Base-by-base conservation (phyloP, 2,113 vertebrate species). In the Nematolebias whitei region DNA sequence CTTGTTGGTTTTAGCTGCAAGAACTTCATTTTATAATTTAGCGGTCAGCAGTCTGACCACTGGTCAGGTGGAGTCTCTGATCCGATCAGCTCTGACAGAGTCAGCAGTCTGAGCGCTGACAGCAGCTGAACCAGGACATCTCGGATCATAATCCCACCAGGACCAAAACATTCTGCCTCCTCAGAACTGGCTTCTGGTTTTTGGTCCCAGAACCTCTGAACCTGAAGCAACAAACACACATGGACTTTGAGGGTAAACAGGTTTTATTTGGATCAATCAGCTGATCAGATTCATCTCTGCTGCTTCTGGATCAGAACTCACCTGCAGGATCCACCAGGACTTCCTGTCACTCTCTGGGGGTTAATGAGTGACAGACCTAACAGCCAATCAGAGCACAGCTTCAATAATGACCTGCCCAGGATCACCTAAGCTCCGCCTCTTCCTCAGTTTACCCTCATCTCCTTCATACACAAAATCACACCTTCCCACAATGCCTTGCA, bases 71-170 rank as follows among this genome's bases (percentile, higher is more conserved):
- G 12, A 39, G 19, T 15, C 1, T 24, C 54, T 78, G 61, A 84
- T 39, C 66, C 1, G 67, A 71, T 80, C 16, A 78, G 51, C 7
- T 44, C 10, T 26, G n/a, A 29, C 61, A 2, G 47, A 78, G 50
- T 80, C 74, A 84, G 82, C 82, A 71, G 66, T 64, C 54, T 61
- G 63, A 45, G 32, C 53, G 70, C 82, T 80, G 63, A 78, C 59
- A 24, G 70, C 44, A 58, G 39, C 40, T 24, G 44, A 23, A 58
- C 39, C 47, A 23, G 47, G 47, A 49, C 10, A 12, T 18, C 8
- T 15, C 40, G n/a, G 14, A 2, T 43, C 40, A 1, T 19, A 49
- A 24, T 19, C 47, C 12, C 13, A 50, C 5, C 48, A 50, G 48
- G 26, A 50, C 44, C n/a, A 11, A n/a, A 15, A n/a, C 48, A 7